Percentiles rank a stretch among this genome's conserved stretches.
phyloP scores from a whole-genome alignment of 2,797 vertebrate genomes.

The Urophycis tenuis region DNA sequence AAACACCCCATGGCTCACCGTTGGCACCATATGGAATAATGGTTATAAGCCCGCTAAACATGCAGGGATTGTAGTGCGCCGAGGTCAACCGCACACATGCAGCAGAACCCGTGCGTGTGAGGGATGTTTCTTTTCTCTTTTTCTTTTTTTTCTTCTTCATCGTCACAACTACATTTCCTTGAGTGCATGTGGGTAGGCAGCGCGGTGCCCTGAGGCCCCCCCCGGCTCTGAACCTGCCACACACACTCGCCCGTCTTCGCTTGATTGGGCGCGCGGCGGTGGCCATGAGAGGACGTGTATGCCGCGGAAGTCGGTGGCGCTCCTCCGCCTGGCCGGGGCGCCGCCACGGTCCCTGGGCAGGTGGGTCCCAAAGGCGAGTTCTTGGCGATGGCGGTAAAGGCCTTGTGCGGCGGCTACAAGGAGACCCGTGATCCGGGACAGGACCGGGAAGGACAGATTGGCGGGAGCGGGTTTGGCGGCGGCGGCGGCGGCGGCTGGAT shows the following conservation, averaged over 20 bases:
- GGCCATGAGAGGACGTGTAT: constrained; percentile 66
- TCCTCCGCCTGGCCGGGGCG: constrained; percentile 34
- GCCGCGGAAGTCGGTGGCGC: constrained; percentile 51
- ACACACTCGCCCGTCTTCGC: constrained; percentile 56
- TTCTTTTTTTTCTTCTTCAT: too few relatives aligned
- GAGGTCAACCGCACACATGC: constrained; percentile 47
- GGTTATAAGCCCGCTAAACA: constrained; percentile 48
- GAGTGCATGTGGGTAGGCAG: constrained; percentile 54
- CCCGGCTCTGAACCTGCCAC: constrained; percentile 62
- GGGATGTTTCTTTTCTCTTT: constrained; percentile 24
- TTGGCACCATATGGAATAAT: constrained; percentile 62
- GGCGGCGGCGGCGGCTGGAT: constrained; percentile 64
- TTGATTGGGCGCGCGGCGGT: constrained; percentile 60
- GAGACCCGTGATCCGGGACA: constrained; percentile 72
- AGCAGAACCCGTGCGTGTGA: constrained; percentile 50
- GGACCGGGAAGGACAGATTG: constrained; percentile 72
- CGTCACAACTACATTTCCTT: constrained; percentile 53
- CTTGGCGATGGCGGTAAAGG: constrained; percentile 69
- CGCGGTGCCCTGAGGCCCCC: constrained; percentile 57
- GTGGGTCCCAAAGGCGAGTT: constrained; percentile 68
- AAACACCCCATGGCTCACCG: constrained; percentile 57
- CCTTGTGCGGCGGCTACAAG: constrained; percentile 69
- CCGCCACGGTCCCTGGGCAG: constrained; percentile 55
- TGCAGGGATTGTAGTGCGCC: constrained; percentile 45
- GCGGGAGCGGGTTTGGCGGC: constrained; percentile 57